These are phyloP conservation scores for Edolisoma coerulescens DNA, from an alignment of 2,113 vertebrate genomes.

Conservation along the genomic window DNA sequence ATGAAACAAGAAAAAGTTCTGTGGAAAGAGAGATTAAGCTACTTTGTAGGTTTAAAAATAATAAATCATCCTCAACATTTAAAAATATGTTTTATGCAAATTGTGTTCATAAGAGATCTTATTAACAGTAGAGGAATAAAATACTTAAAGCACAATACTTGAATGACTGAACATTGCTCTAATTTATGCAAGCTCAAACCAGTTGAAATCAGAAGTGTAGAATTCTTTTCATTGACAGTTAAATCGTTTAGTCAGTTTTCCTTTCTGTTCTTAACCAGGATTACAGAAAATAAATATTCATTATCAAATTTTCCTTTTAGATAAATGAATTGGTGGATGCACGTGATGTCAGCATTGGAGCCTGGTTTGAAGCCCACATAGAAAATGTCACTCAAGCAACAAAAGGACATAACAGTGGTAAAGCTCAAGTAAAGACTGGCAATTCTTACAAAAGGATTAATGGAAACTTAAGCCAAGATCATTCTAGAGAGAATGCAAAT, in stretches of 20 bases:
- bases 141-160: background rate
- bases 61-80: background rate
- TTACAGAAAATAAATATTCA: slow-evolving; percentile 17
- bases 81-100: background rate
- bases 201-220: background rate
- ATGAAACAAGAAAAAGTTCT: background rate
- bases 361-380: slow-evolving; percentile 93
- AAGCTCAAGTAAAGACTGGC: slow-evolving; percentile 80
- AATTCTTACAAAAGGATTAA: slow-evolving; percentile 87
- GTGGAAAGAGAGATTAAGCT: background rate
- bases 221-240: background rate
- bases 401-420: slow-evolving; percentile 80
- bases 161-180: background rate
- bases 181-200: background rate
- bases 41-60: background rate
- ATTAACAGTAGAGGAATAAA: background rate
- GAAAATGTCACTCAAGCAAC: slow-evolving; percentile 80
- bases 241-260: background rate
- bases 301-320: slow-evolving; percentile 73
- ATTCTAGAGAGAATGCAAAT: slow-evolving; percentile 78
- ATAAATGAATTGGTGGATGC: slow-evolving; percentile 95
- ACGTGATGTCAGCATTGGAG: slow-evolving; percentile 87
- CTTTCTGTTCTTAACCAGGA: background rate
- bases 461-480: slow-evolving; percentile 79
- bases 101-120: background rate